These are phyloP conservation scores for Trichonephila inaurata DNA, from an alignment of 1,140 invertebrate genomes.

Conservation along the genomic window DNA sequence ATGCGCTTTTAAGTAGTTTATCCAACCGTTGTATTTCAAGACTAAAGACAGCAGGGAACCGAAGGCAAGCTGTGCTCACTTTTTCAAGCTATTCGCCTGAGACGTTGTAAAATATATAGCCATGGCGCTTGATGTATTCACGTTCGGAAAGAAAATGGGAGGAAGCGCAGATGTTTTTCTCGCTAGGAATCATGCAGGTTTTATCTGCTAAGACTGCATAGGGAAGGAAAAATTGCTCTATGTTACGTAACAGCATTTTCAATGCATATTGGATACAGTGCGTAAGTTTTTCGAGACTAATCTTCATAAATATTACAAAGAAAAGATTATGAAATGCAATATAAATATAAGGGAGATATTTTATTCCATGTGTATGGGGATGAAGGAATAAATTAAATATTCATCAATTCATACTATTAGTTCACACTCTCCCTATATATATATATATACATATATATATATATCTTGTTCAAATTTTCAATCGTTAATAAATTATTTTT, in stretches of 20 bases:
- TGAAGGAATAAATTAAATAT: no score
- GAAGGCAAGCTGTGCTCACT: not conserved
- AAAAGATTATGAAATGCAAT: not conserved
- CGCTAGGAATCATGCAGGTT: not conserved
- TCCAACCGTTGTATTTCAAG: not conserved
- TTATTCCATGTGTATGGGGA: not conserved
- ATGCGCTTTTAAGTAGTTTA: not conserved
- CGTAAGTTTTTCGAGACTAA: not conserved
- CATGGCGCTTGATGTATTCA: not conserved
- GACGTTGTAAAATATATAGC: not conserved
- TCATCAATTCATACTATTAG: no score
- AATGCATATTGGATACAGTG: not conserved
- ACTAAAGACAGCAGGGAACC: not conserved
- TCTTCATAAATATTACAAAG: not conserved
- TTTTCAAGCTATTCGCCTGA: not conserved
- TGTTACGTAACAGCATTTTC: not conserved
- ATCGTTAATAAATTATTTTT: no score
- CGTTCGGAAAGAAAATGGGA: not conserved
- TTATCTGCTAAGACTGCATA: not conserved
- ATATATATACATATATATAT: no score
- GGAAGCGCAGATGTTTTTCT: slow-evolving; percentile 8
- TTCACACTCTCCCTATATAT: no score
- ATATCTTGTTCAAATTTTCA: no score
- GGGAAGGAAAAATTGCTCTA: not conserved
- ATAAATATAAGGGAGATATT: not conserved